Evolutionary conservation across 1,140 invertebrate genomes (phyloP).

Genomic region (Tribolium madens): DNA sequence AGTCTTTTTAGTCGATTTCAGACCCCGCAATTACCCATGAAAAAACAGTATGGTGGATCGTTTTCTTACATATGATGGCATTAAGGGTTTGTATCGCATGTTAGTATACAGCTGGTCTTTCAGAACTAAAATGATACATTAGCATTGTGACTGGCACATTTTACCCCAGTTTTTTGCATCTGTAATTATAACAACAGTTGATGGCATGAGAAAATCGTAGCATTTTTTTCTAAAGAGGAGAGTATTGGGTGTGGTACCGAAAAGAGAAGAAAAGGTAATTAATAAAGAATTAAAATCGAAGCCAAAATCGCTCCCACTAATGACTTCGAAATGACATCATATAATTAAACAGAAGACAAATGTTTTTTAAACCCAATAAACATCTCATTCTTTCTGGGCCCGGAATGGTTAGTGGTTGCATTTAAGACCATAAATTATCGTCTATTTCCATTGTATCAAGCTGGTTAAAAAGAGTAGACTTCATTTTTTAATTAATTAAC

Average conservation of each 20-base stretch:
- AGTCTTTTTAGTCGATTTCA: constrained; percentile 51
- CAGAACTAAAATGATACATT: constrained; percentile 55
- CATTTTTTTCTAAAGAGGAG: constrained; percentile 3
- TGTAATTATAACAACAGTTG: constrained; percentile 11
- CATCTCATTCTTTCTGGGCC: constrained; percentile 40
- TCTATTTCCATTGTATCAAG: constrained; percentile 42
- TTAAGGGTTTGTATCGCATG: constrained; percentile 25
- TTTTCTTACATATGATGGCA: constrained; percentile 11
- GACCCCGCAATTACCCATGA: constrained; percentile 40
- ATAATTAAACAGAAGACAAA: constrained; percentile 55
- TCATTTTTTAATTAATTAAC: constrained; percentile 54
- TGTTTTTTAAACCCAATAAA: constrained; percentile 51
- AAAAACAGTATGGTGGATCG: constrained; percentile 23
- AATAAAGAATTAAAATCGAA: constrained; percentile 39
- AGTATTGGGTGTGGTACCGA: constrained; percentile 11
- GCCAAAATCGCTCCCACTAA: constrained; percentile 40
- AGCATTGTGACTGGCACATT: constrained; percentile 54
- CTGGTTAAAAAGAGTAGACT: constrained; percentile 37
- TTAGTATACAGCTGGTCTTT: constrained; percentile 50
- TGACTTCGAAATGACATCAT: constrained; percentile 49
- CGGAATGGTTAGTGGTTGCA: constrained; percentile 27
- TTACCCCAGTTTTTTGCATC: constrained; percentile 52
- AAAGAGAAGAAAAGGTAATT: constrained; percentile 34
- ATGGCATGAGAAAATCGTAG: constrained; percentile 16
- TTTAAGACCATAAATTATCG: constrained; percentile 47